phyloP scores from a whole-genome alignment of 2,113 vertebrate genomes.

The Spheniscus mendiculus region DNA sequence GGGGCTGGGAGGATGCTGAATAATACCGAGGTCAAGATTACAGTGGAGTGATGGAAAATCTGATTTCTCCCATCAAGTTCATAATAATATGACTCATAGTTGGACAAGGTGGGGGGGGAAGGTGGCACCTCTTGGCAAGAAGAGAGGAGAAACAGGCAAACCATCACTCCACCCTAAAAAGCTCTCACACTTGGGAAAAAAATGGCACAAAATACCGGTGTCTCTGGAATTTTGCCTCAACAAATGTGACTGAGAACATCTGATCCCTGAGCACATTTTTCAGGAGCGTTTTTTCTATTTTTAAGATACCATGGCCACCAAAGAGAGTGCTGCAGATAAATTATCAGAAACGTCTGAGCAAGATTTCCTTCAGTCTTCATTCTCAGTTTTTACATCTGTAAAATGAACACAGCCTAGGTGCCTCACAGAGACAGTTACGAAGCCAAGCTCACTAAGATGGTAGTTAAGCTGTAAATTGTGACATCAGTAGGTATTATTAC shows the following conservation, averaged over 20 bases:
- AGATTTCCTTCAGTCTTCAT: neutral
- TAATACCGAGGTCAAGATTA: slow-evolving; percentile 40
- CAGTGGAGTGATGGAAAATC: slow-evolving; percentile 36
- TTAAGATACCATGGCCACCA: neutral
- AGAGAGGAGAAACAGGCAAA: neutral
- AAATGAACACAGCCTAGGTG: neutral
- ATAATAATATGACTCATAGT: slow-evolving; percentile 31
- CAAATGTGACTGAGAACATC: neutral
- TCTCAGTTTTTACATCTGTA: neutral
- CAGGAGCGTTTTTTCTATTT: neutral
- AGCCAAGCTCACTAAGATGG: neutral
- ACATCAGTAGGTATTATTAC: neutral
- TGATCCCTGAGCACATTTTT: neutral
- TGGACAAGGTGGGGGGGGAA: neutral
- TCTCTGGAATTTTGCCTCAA: neutral
- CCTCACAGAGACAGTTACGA: rapidly evolving
- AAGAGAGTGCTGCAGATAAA: neutral
- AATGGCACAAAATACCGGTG: neutral
- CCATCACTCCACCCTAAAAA: neutral
- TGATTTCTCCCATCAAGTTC: slow-evolving; percentile 18
- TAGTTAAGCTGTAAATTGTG: neutral
- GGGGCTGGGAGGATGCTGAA: slow-evolving; percentile 7
- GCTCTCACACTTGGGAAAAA: neutral
- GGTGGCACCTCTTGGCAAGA: slow-evolving; percentile 23
- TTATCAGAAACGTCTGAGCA: neutral